Percentiles rank a stretch among this genome's conserved stretches.
phyloP scores from a whole-genome alignment of 2,113 vertebrate species.

The Crocuta crocuta region DNA sequence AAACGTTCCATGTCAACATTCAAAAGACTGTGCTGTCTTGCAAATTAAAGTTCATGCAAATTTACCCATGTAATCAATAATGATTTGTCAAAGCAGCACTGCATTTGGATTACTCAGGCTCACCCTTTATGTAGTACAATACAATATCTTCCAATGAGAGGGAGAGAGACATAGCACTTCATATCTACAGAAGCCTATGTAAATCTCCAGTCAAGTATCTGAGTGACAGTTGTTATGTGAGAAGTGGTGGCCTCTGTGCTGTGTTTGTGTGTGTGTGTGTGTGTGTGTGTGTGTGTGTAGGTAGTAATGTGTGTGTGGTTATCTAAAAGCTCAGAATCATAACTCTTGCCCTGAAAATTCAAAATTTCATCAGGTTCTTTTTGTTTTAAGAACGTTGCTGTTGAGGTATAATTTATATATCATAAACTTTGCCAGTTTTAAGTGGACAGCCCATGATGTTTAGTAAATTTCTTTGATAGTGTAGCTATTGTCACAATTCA shows the following conservation, averaged over 20 bases:
- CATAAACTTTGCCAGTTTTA: neutral
- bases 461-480: neutral
- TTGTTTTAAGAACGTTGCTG: neutral
- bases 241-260: neutral
- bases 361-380: neutral
- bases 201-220: neutral
- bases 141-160: neutral
- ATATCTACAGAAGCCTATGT: neutral
- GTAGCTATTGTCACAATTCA: neutral
- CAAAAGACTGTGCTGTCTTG: neutral
- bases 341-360: neutral
- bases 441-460: neutral
- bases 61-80: neutral
- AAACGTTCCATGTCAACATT: slow-evolving; percentile 17
- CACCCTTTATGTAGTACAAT: neutral
- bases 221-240: neutral
- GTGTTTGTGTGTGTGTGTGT: too few relatives aligned
- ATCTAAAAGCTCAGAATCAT: slow-evolving; percentile 14
- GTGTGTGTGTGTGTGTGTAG: neutral
- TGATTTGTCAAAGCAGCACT: neutral
- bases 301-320: neutral
- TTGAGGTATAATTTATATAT: neutral
- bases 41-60: slow-evolving; percentile 28
- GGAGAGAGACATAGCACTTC: neutral
- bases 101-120: neutral